Conservation (phyloP, 1,140 invertebrate species). For the Drosophila parabipectinata region DNA sequence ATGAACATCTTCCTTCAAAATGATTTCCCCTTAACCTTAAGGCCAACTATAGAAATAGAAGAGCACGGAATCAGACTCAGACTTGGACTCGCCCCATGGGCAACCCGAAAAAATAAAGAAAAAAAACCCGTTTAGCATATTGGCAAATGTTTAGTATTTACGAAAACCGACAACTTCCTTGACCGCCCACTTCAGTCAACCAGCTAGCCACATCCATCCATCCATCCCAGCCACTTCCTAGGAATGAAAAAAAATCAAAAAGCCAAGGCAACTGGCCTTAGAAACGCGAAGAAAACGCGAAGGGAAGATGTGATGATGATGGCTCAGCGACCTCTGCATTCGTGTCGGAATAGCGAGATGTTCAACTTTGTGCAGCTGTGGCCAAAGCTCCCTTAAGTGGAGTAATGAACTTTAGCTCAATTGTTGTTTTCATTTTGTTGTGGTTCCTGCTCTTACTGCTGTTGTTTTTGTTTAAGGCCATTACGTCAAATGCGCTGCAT, state of each 20-base stretch:
- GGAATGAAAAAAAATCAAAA: conserved; percentile 39
- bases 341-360: conserved; percentile 27
- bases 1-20: conserved; percentile 74
- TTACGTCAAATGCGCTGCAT: conserved; percentile 43
- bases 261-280: conserved; percentile 16
- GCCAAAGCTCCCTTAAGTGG: conserved; percentile 65
- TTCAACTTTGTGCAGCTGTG: conserved; percentile 73
- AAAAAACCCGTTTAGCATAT: conserved; percentile 78
- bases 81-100: conserved; percentile 1
- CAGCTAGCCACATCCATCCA: conserved; percentile 11
- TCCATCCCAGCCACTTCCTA: conserved; percentile 36
- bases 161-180: conserved; percentile 73
- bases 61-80: conserved; percentile 16
- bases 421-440: conserved; percentile 33
- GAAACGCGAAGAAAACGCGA: conserved; percentile 20
- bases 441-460: conserved; percentile 24
- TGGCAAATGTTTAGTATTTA: conserved; percentile 73
- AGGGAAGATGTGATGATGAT: conserved; percentile 45
- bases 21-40: conserved; percentile 59
- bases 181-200: conserved; percentile 71
- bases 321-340: conserved; percentile 71
- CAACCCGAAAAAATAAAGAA: conserved; percentile 10
- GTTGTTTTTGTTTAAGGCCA: conserved; percentile 21
- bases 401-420: conserved; percentile 75
- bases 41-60: conserved; percentile 77